Percentiles rank a stretch among this genome's conserved stretches.
phyloP scores from a whole-genome alignment of 2,888 invertebrate species.

The Drosophila planitibia region DNA sequence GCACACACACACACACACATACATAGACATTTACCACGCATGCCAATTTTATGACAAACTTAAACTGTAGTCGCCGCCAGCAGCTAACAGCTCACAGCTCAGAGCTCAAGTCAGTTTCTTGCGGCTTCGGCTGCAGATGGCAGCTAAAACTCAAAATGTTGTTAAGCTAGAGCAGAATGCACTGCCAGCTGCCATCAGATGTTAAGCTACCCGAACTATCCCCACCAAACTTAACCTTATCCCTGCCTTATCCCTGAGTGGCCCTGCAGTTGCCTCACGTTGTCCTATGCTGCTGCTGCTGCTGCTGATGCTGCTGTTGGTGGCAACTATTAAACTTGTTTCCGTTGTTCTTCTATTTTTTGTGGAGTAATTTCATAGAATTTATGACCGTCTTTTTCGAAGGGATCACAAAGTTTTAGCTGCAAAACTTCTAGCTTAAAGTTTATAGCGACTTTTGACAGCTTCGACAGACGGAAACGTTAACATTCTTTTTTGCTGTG shows the following conservation, averaged over 20 bases:
- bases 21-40: conserved; percentile 41
- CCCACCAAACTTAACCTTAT: background rate
- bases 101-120: conserved; percentile 30
- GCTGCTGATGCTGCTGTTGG: conserved; percentile 38
- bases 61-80: conserved; percentile 33
- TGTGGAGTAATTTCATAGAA: conserved; percentile 71
- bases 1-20: conserved; percentile 23
- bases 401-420: conserved; percentile 67
- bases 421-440: conserved; percentile 42
- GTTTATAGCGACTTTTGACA: conserved; percentile 63
- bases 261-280: conserved; percentile 9
- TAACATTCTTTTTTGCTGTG: conserved; percentile 3
- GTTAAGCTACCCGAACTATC: conserved; percentile 6
- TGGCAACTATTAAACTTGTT: conserved; percentile 78
- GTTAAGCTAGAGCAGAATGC: conserved; percentile 44
- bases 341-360: conserved; percentile 61
- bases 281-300: conserved; percentile 7
- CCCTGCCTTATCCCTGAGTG: background rate
- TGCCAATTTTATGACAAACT: conserved; percentile 77
- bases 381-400: conserved; percentile 73
- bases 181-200: conserved; percentile 15
- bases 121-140: conserved; percentile 43
- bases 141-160: conserved; percentile 56
- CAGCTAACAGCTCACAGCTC: background rate
- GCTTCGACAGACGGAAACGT: conserved; percentile 55